These are phyloP conservation scores for Morelia viridis DNA, from an alignment of 2,797 vertebrate genomes.

Conservation along the genomic window DNA sequence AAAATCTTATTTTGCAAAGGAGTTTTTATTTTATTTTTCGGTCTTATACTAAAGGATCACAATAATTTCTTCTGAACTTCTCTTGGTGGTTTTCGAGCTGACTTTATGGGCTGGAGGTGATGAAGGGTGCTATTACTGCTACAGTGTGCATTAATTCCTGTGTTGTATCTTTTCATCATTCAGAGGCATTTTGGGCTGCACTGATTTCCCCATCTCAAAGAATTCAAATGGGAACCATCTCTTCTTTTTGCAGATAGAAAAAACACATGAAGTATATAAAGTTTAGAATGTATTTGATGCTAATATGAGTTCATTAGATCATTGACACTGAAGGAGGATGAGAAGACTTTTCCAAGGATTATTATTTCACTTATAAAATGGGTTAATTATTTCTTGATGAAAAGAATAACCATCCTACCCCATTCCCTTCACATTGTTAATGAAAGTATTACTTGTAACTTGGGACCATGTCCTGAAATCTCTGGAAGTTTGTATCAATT, in stretches of 20 bases:
- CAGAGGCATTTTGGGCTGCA: not conserved
- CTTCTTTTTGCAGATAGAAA: not conserved
- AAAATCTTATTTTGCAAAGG: not conserved
- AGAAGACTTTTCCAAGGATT: not conserved
- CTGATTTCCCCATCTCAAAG: not conserved
- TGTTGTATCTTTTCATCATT: not conserved
- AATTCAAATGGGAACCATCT: not conserved
- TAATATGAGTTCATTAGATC: not conserved
- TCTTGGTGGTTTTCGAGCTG: not conserved
- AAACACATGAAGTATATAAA: not conserved
- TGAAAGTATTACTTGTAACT: not conserved
- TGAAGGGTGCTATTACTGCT: not conserved
- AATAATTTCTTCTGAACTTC: not conserved
- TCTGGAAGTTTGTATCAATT: not conserved
- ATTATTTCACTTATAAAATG: not conserved
- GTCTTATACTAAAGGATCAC: not conserved
- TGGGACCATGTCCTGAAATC: not conserved
- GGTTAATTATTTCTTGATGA: not conserved
- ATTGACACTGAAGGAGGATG: not conserved
- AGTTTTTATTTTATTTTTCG: not conserved
- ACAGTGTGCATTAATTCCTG: not conserved
- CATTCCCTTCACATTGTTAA: not conserved
- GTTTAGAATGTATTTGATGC: not conserved
- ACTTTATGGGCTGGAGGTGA: not conserved
- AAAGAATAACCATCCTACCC: not conserved